Base-by-base conservation (phyloP, 2,888 invertebrate species). In the Brachyptera risi region DNA sequence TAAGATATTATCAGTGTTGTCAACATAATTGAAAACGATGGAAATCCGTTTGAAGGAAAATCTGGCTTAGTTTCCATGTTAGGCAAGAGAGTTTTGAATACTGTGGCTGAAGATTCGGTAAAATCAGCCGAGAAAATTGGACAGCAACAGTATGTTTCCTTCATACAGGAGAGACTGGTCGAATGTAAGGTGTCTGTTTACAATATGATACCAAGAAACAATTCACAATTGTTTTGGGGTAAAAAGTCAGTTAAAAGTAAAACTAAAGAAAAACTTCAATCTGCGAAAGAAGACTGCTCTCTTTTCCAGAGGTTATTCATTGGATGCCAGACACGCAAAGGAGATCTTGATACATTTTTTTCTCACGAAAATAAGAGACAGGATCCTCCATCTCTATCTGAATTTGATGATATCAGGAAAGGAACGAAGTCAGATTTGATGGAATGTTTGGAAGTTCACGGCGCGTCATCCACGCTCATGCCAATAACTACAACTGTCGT, bases 271-370 rank as follows among this genome's bases (percentile, higher is more conserved):
- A 61, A 62, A 58, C 24, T 38, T 11, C 21, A 26, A 13, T 23
- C 56, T 31, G 21, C 26, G 7, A 44, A 62, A 57, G 56, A 38
- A n/a, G 51, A 62, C 60, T 37, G 57, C 9, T 21, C 31, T 9
- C 38, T 60, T 13, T 58, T 62, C 23, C 17, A 26, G n/a, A 58
- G 40, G 38, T 37, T 61, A 3, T 61, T 62, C 50, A 56, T 63
- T 17, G 49, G 38, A 1, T 17, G 54, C 21, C 61, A 63, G 31
- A 56, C 58, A n/a, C 47, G 63, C 19, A 47, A 63, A 31, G 56
- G 38, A 7, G 63, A 63, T 58, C 37, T 63, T 38, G 51, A 27
- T 47, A 61, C 56, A 26, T 62, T 63, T 44, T 63, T 63, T n/a
- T 7, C 40, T n/a, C 40, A 40, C 40, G 40, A 40, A 40, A 40